Percentiles rank a stretch among this genome's conserved stretches.
Evolutionary conservation across 2,113 vertebrate species (phyloP).

Genomic region (Cyprinus carpio): DNA sequence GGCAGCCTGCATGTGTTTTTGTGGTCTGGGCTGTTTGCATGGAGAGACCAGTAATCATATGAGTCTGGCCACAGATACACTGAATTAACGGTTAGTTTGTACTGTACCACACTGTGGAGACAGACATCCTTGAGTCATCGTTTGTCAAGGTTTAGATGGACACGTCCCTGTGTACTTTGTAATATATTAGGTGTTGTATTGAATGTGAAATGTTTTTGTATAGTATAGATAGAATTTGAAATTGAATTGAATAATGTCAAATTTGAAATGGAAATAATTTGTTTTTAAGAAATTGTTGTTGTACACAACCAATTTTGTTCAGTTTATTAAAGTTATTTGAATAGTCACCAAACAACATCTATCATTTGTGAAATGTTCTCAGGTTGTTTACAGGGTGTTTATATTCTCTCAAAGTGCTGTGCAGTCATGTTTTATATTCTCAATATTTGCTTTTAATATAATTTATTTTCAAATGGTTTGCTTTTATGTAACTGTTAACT

Average conservation of each 20-base stretch:
- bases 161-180: no score
- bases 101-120: constrained; percentile 15
- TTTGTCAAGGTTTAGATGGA: background rate
- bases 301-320: background rate
- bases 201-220: constrained; percentile 12
- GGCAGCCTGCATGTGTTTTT: background rate
- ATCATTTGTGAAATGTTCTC: constrained; percentile 23
- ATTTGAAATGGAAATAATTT: background rate
- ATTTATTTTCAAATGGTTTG: constrained; percentile 35
- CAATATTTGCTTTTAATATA: constrained; percentile 14
- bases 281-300: background rate
- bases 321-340: background rate
- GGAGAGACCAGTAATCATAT: constrained; percentile 15
- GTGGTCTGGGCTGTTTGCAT: background rate
- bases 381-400: constrained; percentile 46
- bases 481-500: constrained; percentile 21
- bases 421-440: background rate
- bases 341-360: background rate
- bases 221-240: constrained; percentile 12
- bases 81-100: constrained; percentile 29
- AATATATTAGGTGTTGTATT: background rate
- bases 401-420: constrained; percentile 25
- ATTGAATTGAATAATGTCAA: background rate
- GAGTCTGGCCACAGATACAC: constrained; percentile 7
- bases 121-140: background rate